phyloP scores from a whole-genome alignment of 37 sponge, comb jelly and placozoan genomes.

The Spongia lamella region DNA sequence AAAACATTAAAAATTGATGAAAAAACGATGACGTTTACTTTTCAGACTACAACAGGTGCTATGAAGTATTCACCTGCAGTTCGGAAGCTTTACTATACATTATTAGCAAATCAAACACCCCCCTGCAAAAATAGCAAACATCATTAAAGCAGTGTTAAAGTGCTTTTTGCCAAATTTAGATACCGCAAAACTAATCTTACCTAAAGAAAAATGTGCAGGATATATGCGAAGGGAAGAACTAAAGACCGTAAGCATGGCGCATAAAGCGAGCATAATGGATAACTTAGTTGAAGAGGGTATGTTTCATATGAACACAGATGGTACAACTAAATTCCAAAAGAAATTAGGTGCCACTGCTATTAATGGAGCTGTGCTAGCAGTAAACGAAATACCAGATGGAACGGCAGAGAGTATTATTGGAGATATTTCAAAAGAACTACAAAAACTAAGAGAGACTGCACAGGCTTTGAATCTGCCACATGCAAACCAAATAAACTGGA shows the following conservation, averaged over 20 bases:
- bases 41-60: background rate
- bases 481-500: conserved; percentile 32
- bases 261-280: no score
- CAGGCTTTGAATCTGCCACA: conserved; percentile 9
- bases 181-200: no score
- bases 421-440: conserved; percentile 18
- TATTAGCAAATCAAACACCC: background rate
- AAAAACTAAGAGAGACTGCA: conserved; percentile 20
- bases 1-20: background rate
- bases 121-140: no score
- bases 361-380: conserved; percentile 20
- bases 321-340: conserved; percentile 28
- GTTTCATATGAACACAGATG: conserved; percentile 53
- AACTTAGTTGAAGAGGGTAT: no score
- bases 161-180: no score
- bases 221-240: no score
- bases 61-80: background rate
- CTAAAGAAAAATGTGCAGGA: no score
- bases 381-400: conserved; percentile 18
- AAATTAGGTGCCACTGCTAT: conserved; percentile 25
- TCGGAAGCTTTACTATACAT: conserved; percentile 26
- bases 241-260: no score
- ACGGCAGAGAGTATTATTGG: conserved; percentile 16
- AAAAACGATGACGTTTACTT: background rate
- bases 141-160: no score